Base-by-base conservation (phyloP, 2,888 invertebrate genomes). In the Thereva nobilitata region DNA sequence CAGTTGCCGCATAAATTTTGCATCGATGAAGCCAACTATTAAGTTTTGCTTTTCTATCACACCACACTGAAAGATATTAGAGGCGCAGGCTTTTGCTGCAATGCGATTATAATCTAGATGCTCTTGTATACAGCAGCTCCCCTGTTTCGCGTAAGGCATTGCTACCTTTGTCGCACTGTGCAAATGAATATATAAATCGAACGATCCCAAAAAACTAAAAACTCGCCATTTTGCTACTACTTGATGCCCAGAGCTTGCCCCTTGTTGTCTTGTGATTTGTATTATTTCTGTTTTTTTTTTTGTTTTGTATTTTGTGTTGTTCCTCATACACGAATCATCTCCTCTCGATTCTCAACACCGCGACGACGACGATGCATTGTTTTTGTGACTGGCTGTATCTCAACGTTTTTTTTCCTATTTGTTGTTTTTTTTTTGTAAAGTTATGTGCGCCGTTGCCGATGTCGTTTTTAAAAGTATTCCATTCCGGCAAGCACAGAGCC, bases 311-410 rank as follows among this genome's bases (percentile, higher is more conserved):
- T 53, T 53, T 34, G 37, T 35, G 38, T 38, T 9, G 10, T 37
- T 38, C 6, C 53, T n/a, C 37, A 35, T 10, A 37, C 37, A 10
- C 5, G 53, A 10, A 53, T 53, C 38, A 37, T 53, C 53, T 38
- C 53, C 53, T 7, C 37, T 53, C 53, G 38, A 38, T 52, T 52
- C 37, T 37, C 35, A 53, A 38, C 53, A 53, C 38, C 52, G 52
- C 37, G 10, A 23, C 37, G n/a, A 35, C 23, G 23, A 23, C 23
- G 23, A 23, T 23, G 23, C 23, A 23, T 23, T 23, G 23, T 23
- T 23, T 38, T 53, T 38, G 38, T 10, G 38, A 38, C 34, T 12
- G n/a, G 37, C 38, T 53, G 37, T 12, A 53, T 53, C 38, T 37
- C 10, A 53, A 38, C 53, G 12, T 37, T 38, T 53, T 53, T 38